These are phyloP conservation scores for Erebia aethiops DNA, from an alignment of 2,888 invertebrate species.

Conservation along the genomic window DNA sequence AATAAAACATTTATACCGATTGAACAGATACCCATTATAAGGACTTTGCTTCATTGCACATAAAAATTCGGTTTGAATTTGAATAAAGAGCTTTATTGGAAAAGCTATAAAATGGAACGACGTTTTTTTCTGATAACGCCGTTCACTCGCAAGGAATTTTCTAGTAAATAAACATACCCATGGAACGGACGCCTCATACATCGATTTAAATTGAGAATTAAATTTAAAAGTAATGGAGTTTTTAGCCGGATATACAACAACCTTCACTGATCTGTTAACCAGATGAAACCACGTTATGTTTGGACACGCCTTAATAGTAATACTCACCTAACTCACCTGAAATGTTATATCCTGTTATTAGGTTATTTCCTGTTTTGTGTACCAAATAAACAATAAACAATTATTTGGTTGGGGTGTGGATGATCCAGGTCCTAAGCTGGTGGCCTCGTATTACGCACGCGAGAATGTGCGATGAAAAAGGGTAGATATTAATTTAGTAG, in stretches of 20 bases:
- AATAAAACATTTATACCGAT: constrained; percentile 51
- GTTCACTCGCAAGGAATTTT: constrained; percentile 16
- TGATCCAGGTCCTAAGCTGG: not conserved
- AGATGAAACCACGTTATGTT: too few relatives aligned
- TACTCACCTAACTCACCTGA: too few relatives aligned
- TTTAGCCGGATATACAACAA: too few relatives aligned
- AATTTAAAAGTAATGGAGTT: too few relatives aligned
- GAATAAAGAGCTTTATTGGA: constrained; percentile 33
- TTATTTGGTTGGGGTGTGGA: not conserved
- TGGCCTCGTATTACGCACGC: not conserved
- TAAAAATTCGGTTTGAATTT: constrained; percentile 40
- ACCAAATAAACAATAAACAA: too few relatives aligned
- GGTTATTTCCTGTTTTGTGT: too few relatives aligned
- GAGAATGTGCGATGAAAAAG: not conserved
- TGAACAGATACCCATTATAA: constrained; percentile 59
- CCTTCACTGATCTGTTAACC: too few relatives aligned
- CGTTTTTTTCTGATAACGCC: constrained; percentile 22
- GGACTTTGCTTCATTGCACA: constrained; percentile 49
- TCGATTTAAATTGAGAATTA: too few relatives aligned
- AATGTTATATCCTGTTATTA: too few relatives aligned
- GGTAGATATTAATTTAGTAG: constrained; percentile 13
- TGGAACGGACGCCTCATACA: too few relatives aligned
- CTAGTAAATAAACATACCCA: constrained; percentile 6
- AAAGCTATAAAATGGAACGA: constrained; percentile 32
- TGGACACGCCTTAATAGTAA: too few relatives aligned